phyloP scores from a whole-genome alignment of 2,888 invertebrate genomes.

The Nomada lathburiana region DNA sequence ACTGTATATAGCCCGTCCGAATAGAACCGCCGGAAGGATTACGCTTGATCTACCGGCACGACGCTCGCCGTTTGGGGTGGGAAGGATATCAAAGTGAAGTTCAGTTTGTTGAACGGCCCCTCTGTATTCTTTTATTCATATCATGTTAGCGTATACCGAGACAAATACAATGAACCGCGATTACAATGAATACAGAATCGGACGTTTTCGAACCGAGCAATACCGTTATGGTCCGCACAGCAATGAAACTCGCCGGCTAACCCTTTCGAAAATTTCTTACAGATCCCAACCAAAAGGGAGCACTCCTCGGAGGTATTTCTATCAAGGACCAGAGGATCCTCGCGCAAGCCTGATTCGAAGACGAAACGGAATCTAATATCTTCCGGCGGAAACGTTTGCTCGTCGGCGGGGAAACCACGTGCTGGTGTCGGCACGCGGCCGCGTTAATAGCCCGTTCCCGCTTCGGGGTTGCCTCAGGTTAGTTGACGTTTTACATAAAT shows the following conservation, averaged over 20 bases:
- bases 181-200: no score
- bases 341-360: no score
- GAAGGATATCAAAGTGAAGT: no score
- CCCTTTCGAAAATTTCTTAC: background rate
- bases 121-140: no score
- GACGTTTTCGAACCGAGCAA: no score
- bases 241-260: background rate
- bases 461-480: constrained; percentile 64
- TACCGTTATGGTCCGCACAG: background rate
- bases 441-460: constrained; percentile 69
- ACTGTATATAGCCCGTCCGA: constrained; percentile 32
- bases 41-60: constrained; percentile 18
- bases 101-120: no score
- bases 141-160: no score
- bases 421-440: constrained; percentile 66
- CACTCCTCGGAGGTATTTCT: background rate
- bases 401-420: constrained; percentile 44
- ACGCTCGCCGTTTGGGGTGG: constrained; percentile 3
- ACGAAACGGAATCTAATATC: constrained; percentile 21
- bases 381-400: constrained; percentile 8
- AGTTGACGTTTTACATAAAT: constrained; percentile 66
- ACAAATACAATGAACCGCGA: no score
- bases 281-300: background rate
- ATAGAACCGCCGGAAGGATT: constrained; percentile 21
- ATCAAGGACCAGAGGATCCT: background rate